Base-by-base conservation (phyloP, 2,888 invertebrate genomes). In the Chironomus riparius region DNA sequence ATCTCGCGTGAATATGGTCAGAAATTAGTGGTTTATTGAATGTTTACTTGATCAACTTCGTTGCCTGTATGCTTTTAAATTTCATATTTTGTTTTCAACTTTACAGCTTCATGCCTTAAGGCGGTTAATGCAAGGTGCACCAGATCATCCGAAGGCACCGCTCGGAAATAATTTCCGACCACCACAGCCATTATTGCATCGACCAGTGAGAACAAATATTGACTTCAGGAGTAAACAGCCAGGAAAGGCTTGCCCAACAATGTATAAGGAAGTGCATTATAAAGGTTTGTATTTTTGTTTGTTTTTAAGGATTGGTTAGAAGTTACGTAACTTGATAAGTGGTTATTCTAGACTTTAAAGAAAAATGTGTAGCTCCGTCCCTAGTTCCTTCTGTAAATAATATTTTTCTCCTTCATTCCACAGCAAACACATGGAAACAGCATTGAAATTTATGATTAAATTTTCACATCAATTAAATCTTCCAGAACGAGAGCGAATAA, bases 151-250 rank as follows among this genome's bases (percentile, higher is more conserved):
- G 68, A 94, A 92, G 85, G 94, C 94, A 74, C 94, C 94, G 22
- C 88, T 98, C 83, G 95, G 94, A 80, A 95, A 96, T 87, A 98
- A 98, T 87, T 95, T 92, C 86, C 88, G 98, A 81, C 97, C 97
- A 77, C 92, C 94, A 70, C 95, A 96, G 85, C 93, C 94, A 76
- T 88, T 97, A 78, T 92, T 97, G 85, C 95, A 97, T 86, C 90
- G 98, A 80, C 92, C 97, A 77, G 91, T 98, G 79, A 88, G 98
- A 84, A 98, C 98, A 80, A 98, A 98, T 86, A 98, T 98, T 84
- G 96, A 98, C 86, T 97, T 97, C 85, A 92, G 92, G 83, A 88
- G 91, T 81, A 91, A 90, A 87, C 90, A 91, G 87, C 38, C 72
- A 79, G 91, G 90, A 78, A 93, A 93, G 84, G 92, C 92, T 82